Evolutionary conservation across 2,888 invertebrate species (phyloP).

Genomic region (Habrosyne pyritoides): DNA sequence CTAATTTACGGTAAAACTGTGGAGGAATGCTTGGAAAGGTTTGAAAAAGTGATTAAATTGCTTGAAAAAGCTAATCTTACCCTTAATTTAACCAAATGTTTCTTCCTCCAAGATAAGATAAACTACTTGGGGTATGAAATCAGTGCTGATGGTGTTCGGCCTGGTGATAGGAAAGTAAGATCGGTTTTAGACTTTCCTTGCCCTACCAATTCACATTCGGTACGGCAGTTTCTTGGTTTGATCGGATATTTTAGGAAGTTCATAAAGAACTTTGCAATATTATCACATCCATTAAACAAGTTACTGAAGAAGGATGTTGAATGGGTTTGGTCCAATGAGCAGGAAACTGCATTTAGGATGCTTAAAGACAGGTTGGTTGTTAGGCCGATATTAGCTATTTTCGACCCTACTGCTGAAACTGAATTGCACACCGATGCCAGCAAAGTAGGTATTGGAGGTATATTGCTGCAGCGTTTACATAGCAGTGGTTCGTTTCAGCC

Average conservation of each 20-base stretch:
- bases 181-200: slow-evolving; percentile 22
- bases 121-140: slow-evolving; percentile 23
- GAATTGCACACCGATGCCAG: not conserved
- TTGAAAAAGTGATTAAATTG: slow-evolving; percentile 30
- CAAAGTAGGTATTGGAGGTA: not conserved
- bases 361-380: slow-evolving; percentile 15
- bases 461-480: not conserved
- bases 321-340: slow-evolving; percentile 19
- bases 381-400: slow-evolving; percentile 35
- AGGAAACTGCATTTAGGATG: slow-evolving; percentile 14
- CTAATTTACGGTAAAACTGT: slow-evolving; percentile 21
- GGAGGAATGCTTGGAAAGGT: slow-evolving; percentile 23
- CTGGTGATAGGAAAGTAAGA: slow-evolving; percentile 20
- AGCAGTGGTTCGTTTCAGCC: not conserved
- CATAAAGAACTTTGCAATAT: slow-evolving; percentile 15
- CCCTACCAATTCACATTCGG: slow-evolving; percentile 17
- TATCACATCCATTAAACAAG: slow-evolving; percentile 17
- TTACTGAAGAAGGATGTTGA: slow-evolving; percentile 15
- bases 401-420: slow-evolving; percentile 18
- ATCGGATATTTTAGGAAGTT: slow-evolving; percentile 13
- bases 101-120: slow-evolving; percentile 16
- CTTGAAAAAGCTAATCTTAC: slow-evolving; percentile 36
- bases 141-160: slow-evolving; percentile 19
- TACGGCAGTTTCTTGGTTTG: slow-evolving; percentile 18
- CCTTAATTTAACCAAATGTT: slow-evolving; percentile 33